Evolutionary conservation across 2,113 vertebrate genomes (phyloP), one percentile per base, ranked within the genome.

Genomic region (Dunckerocampus dactyliophorus): DNA sequence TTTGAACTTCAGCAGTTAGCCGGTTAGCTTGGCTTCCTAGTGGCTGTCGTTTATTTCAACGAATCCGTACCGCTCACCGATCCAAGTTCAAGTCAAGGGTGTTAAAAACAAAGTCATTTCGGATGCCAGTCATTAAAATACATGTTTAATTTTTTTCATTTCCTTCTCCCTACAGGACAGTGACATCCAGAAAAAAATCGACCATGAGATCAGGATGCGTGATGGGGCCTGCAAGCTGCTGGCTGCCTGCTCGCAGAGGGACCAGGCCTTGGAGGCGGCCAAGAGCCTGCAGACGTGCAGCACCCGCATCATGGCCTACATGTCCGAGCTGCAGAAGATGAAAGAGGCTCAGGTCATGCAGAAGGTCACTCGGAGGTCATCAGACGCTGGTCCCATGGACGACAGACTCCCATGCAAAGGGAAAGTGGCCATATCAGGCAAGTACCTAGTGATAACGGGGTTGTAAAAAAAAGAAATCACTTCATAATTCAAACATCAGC

Each of bases 171-270:
- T 71, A 47, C 84, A 98, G 95, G 95, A 97, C 88, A 94, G 93
- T 0, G 94, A 95, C 81, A 88, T 97, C 79, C 94, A 97, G 88
- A 93, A 93, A 82, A 94, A 94, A 76, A 92, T 97, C 2, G 95
- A 97, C 83, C 92, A 95, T 62, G 95, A 97, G 90, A 93, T 98
- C 85, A 90, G 95, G 22, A 94, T 97, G 92, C 92, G 94, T 0
- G 95, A 97, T 12, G 95, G 94, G 0, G 92, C 95, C 19, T 93
- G 94, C 75, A 96, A 95, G 85, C 88, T 98, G 53, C 87, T 98
- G 89, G 93, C 92, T 0, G 95, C 94, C 8, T 96, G 95, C 65
- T 93, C 94, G 2, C 95, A 95, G 81, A 86, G 90, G 42, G 94
- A 94, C 55, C 95, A 98, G 82, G 89, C 94, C 0, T 81, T 98